Evolutionary conservation across 1,140 invertebrate genomes (phyloP).

Genomic region (Ips nitidus): DNA sequence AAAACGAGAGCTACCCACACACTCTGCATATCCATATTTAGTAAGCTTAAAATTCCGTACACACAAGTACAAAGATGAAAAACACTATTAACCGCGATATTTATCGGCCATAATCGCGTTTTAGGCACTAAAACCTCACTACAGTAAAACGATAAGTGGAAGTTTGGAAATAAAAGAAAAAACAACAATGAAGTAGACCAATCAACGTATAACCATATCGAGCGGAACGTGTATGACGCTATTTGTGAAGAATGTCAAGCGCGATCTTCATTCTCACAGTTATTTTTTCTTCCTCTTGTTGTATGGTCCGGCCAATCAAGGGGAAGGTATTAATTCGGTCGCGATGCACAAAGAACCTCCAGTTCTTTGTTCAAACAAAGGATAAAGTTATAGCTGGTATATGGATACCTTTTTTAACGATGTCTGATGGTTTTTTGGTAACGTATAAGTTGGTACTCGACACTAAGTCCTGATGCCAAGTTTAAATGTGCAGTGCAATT

Average conservation of each 20-base stretch:
- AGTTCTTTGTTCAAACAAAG: neutral
- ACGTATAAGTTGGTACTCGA: too few species aligned
- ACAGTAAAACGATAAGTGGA: conserved; percentile 4
- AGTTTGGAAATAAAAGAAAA: conserved; percentile 1
- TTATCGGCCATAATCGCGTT: neutral
- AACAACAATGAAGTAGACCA: conserved; percentile 1
- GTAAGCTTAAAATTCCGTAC: too few species aligned
- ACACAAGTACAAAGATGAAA: neutral
- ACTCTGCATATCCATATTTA: too few species aligned
- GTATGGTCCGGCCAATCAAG: neutral
- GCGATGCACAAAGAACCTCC: neutral
- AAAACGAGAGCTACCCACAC: too few species aligned
- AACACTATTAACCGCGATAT: neutral
- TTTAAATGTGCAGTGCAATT: too few species aligned
- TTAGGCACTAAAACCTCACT: neutral
- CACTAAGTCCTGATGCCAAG: too few species aligned
- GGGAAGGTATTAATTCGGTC: neutral
- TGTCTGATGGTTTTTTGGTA: too few species aligned
- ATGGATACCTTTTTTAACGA: too few species aligned
- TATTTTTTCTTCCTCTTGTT: conserved; percentile 7
- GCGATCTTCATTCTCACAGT: neutral
- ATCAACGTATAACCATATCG: neutral
- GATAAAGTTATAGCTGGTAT: neutral
- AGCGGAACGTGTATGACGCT: neutral
- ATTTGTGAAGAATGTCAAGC: conserved; percentile 7